Base-by-base conservation (phyloP, 1,140 invertebrate species). In the Oryzaephilus surinamensis region DNA sequence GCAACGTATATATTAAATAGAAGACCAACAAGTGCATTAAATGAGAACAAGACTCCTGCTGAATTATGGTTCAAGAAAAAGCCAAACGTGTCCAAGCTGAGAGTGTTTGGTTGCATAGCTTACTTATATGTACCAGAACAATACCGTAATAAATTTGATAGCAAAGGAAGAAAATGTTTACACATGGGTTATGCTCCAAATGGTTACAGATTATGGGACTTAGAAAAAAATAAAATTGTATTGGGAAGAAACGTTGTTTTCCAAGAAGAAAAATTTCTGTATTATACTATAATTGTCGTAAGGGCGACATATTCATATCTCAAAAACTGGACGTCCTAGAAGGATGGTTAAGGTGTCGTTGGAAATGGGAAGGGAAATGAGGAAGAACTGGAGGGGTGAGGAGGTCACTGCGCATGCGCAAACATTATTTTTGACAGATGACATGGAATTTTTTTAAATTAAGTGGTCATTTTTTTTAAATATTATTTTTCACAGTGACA, bases 11-110 rank as follows among this genome's bases (percentile, higher is more conserved):
- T 43, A 13, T 21, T 14, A 12, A 43, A 43, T 26, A 38, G 35
- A 32, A 18, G n/a, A 7, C 27, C 32, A 4, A 32, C 27, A 3
- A 27, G 42, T 8, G 19, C 33, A n/a, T 47, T 26, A 27, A 43
- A 24, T 21, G 15, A 28, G 0, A 38, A 35, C 3, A 24, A n/a
- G 4, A 56, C 53, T 28, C 58, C 59, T 4, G 48, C 36, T 18
- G 54, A 63, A 41, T 41, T 54, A 29, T 61, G 52, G 54, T 50
- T 48, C 21, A 50, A 47, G 3, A 48, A 31, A 19, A 53, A 53
- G 29, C 49, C 49, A 0, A 36, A 57, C 16, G 6, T 58, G 0
- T 11, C 14, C n/a, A 52, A 53, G 21, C 12, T 61, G 24, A 46
- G 44, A 39, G 41, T 57, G 11, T 61, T 64, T 49, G 57, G 57